Evolutionary conservation across 2,113 vertebrate species (phyloP).

Genomic region (Hemibagrus wyckioides): DNA sequence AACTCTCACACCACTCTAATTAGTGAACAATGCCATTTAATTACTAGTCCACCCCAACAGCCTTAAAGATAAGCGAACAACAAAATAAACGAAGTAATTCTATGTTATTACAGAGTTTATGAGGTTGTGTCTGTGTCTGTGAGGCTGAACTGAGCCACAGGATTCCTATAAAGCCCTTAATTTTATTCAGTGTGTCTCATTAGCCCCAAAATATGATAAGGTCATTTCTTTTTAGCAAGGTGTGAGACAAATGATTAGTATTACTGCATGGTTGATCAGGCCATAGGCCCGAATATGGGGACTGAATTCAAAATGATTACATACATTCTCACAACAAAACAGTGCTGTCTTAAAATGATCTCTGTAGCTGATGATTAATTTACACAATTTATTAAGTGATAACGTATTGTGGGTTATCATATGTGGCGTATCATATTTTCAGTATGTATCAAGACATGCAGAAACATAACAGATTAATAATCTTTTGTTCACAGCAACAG

Average conservation of each 20-base stretch:
- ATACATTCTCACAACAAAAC: not conserved
- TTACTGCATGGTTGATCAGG: not conserved
- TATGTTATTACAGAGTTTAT: no score
- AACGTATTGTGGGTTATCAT: not conserved
- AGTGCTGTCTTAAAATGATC: not conserved
- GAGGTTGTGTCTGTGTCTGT: not conserved
- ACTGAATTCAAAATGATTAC: not conserved
- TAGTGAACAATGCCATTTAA: slow-evolving; percentile 30
- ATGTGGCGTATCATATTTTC: not conserved
- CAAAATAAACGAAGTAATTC: not conserved
- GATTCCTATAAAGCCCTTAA: not conserved
- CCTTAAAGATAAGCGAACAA: not conserved
- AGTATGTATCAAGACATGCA: not conserved
- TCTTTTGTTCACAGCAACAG: slow-evolving; percentile 74
- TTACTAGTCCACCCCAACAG: not conserved
- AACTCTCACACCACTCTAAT: slow-evolving; percentile 36
- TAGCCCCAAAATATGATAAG: not conserved
- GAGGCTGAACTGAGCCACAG: not conserved
- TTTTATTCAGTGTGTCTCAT: not conserved
- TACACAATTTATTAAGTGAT: not conserved
- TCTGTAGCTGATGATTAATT: not conserved
- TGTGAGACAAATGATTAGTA: not conserved
- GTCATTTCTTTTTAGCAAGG: not conserved
- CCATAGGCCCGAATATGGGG: not conserved
- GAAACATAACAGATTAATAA: not conserved